These are phyloP conservation scores for Nomada ruficornis DNA, from an alignment of 2,888 invertebrate species.

Conservation along the genomic window DNA sequence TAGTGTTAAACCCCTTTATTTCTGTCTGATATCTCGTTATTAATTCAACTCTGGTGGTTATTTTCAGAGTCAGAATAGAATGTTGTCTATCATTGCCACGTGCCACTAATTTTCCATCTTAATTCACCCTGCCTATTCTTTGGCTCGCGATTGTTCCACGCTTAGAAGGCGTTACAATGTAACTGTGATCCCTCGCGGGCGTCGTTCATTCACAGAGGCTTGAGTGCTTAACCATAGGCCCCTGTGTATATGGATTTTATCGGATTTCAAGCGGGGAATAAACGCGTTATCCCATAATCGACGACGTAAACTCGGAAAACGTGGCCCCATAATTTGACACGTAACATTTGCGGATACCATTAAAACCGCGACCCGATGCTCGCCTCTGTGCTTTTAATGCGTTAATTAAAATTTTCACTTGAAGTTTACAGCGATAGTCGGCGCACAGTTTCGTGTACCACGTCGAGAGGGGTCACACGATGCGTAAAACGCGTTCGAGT, in stretches of 20 bases:
- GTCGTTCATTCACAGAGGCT: slow-evolving; percentile 17
- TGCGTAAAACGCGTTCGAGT: slow-evolving; percentile 15
- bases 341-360: slow-evolving; percentile 55
- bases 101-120: too few species aligned
- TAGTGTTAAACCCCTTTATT: background rate
- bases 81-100: too few species aligned
- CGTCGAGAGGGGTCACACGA: background rate
- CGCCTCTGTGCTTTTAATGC: slow-evolving; percentile 24
- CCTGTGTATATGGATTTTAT: slow-evolving; percentile 41
- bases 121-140: background rate
- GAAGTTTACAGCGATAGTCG: slow-evolving; percentile 12
- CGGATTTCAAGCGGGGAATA: slow-evolving; percentile 40
- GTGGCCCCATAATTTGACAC: slow-evolving; percentile 49
- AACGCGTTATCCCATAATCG: slow-evolving; percentile 46
- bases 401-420: slow-evolving; percentile 56
- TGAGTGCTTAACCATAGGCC: background rate
- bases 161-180: background rate
- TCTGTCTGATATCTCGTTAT: background rate
- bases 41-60: too few species aligned
- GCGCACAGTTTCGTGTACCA: background rate
- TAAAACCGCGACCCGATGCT: slow-evolving; percentile 37
- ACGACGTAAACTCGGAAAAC: slow-evolving; percentile 53
- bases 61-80: too few species aligned
- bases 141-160: background rate
- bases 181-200: background rate